phyloP scores from a whole-genome alignment of 2,888 invertebrate species.

The Amphipoea lucens region DNA sequence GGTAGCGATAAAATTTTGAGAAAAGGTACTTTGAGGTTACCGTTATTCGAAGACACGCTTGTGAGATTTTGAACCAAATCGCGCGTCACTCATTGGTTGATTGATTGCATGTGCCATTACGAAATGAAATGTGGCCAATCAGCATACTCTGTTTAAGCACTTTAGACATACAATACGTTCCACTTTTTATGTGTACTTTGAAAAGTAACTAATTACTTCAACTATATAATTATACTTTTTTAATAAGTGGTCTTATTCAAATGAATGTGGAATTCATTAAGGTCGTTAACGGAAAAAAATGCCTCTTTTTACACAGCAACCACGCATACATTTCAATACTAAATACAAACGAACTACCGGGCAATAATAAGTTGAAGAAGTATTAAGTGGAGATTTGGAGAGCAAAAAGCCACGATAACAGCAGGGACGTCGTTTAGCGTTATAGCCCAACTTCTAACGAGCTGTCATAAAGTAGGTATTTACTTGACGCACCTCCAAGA shows the following conservation, averaged over 20 bases:
- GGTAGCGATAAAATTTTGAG: slow-evolving; percentile 22
- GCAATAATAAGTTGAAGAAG: slow-evolving; percentile 82
- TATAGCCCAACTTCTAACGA: slow-evolving; percentile 88
- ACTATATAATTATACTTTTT: not conserved
- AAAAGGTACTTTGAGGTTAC: slow-evolving; percentile 7
- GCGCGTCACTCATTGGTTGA: not conserved
- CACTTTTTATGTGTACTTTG: not conserved
- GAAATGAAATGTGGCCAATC: slow-evolving; percentile 8
- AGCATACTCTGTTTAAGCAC: not conserved
- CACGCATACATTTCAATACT: slow-evolving; percentile 29
- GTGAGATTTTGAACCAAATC: slow-evolving; percentile 4
- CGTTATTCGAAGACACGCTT: slow-evolving; percentile 4
- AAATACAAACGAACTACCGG: slow-evolving; percentile 67
- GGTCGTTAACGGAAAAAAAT: slow-evolving; percentile 4
- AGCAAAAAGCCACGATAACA: slow-evolving; percentile 82
- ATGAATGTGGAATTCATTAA: not conserved
- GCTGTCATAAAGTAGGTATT: slow-evolving; percentile 86
- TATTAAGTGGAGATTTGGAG: slow-evolving; percentile 83
- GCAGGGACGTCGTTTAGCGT: slow-evolving; percentile 81
- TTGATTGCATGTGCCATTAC: not conserved
- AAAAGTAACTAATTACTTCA: not conserved
- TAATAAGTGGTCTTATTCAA: not conserved
- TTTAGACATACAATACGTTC: not conserved
- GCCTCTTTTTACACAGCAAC: not conserved
- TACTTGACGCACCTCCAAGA: slow-evolving; percentile 81